Evolutionary conservation across 2,888 invertebrate genomes (phyloP), one percentile per base, ranked within the genome.

Genomic region (Fragum fragum): DNA sequence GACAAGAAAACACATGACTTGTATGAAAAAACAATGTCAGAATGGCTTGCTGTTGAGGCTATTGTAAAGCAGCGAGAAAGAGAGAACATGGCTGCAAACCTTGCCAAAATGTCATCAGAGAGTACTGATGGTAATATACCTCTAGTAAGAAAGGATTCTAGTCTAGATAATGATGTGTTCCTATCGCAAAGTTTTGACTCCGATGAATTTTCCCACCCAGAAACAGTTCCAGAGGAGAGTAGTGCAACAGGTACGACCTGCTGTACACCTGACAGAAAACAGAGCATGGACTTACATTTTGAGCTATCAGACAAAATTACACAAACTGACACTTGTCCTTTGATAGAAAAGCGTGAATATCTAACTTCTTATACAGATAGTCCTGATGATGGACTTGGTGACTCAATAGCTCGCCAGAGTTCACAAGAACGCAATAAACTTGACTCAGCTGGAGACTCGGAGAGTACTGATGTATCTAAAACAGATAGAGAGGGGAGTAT

Each of bases 11-110:
- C 97, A 57, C 96, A 96, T 79, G 96, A 97, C 59, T 96, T 96
- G 80, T 98, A 98, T 90, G 98, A 98, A 94, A 97, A 97, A 7
- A 97, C 97, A 0, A 98, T 98, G 97, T 98, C 98, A 0, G 98
- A 98, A 94, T 99, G 99, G 99, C 94, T 98, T 80, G 98, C 98
- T 0, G 98, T 98, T 0, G 99, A 99, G 93, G 98, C 98, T 0
- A 98, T 98, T 83, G 98, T 98, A 0, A 86, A 92, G 57, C 94
- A 95, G 82, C 84, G 94, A 69, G 95, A 95, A 77, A 93, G 93
- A 81, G 95, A 95, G 85, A 97, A 96, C 59, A 97, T 97, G 81
- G 98, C 97, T 0, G 97, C 97, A 14, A 98, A 97, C 55, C 96
- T 98, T 71, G 98, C 98, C 7, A 97, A 98, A 91, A 95, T 98